Evolutionary conservation across 2,113 vertebrate species (phyloP), one percentile per base, ranked within the genome.

Genomic region (Muntiacus reevesi): DNA sequence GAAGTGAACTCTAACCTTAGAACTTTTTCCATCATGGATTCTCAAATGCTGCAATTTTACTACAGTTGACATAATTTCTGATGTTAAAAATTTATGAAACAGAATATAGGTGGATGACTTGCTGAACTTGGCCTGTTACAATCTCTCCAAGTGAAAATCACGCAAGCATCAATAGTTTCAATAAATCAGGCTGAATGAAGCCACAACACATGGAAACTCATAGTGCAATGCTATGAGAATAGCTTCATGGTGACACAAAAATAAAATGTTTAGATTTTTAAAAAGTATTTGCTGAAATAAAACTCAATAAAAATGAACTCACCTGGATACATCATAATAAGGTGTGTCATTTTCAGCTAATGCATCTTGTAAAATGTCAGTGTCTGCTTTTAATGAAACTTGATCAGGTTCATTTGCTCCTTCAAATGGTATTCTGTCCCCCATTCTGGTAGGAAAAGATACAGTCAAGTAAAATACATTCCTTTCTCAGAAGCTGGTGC

Each of bases 261-360:
- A 43, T 55, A 23, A 40, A 33, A 40, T 19, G 36, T 40, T 92
- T 47, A 13, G 21, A 95, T 54, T 98, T 98, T 27, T 15, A 50
- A 83, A 87, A 28, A 11, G 25, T 7, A 27, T 67, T 67, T 91
- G 52, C 28, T 82, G 79, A 92, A 54, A 81, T 43, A 96, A 88
- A 84, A 57, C 28, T 59, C 11, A 50, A 11, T 43, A 16, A 52
- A 96, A 97, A 93, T 47, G 83, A 96, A 97, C 98, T 97, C 97
- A 99, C 99, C 99, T 99, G 81, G 99, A 98, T n/a, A 98, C 98
- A 89, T 99, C 99, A 96, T 99, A 98, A 98, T 99, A 99, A 93
- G 99, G 98, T 86, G 99, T 99, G 92, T 99, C 99, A 85, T 98
- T 99, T 96, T 99, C 99, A 92, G 98, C 98, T 91, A 99, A 71